Evolutionary conservation across 2,797 vertebrate species (phyloP).

Genomic region (Lithobates sylvaticus): DNA sequence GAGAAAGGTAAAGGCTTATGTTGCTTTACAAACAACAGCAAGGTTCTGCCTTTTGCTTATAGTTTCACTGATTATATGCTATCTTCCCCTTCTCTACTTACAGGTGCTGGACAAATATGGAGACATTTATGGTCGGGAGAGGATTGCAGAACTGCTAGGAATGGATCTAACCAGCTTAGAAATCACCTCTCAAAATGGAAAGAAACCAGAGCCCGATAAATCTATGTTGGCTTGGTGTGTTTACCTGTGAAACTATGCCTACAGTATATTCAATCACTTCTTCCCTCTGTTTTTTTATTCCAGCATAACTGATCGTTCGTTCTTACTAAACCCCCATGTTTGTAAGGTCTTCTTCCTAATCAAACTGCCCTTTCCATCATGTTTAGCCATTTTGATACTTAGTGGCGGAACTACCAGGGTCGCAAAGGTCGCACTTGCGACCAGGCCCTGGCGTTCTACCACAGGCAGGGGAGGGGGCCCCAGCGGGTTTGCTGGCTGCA

Average conservation of each 20-base stretch:
- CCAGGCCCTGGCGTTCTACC: too few relatives aligned
- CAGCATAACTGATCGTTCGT: too few relatives aligned
- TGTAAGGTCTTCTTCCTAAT: too few relatives aligned
- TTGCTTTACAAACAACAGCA: not conserved
- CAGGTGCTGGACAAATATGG: conserved; percentile 95
- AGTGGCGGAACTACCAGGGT: too few relatives aligned
- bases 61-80: not conserved
- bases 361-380: too few relatives aligned
- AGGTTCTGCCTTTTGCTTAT: not conserved
- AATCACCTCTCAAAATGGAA: conserved; percentile 87
- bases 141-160: conserved; percentile 91
- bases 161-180: conserved; percentile 92
- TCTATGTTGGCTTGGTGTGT: conserved; percentile 87
- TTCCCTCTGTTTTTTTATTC: too few relatives aligned
- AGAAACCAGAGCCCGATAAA: conserved; percentile 82
- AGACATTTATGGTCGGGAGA: conserved; percentile 93
- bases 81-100: not conserved
- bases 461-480: too few relatives aligned
- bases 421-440: too few relatives aligned
- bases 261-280: not conserved
- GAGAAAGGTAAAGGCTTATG: conserved; percentile 82
- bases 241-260: not conserved
- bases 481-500: too few relatives aligned
- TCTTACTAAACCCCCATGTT: too few relatives aligned
- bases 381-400: too few relatives aligned